Evolutionary conservation across 2,888 invertebrate species (phyloP), one percentile per base, ranked within the genome.

Genomic region (Sphecodes monilicornis): DNA sequence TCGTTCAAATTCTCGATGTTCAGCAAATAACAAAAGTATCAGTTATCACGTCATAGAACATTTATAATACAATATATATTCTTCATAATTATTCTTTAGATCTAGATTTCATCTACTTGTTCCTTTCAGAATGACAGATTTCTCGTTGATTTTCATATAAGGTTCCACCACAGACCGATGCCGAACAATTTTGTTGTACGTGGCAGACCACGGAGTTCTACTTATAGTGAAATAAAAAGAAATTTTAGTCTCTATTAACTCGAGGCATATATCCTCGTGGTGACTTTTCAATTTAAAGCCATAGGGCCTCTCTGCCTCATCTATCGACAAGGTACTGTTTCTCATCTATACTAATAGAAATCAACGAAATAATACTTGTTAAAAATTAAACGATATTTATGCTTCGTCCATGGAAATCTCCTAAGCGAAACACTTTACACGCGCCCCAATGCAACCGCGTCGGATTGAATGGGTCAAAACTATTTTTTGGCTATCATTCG

Each of bases 401-500:
- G 36, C 80, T 32, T 60, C 16, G n/a, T 54, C 72, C 39, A 10
- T 54, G 57, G 71, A 77, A 81, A 57, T 71, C 36, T 76, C 41
- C 66, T 71, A 78, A 46, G 57, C 41, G 76, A 85, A 75, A 74
- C 75, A 71, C 71, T 78, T 78, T 76, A 72, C 64, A 43, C 60
- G 29, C 41, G 57, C 72, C 18, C 72, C 50, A 77, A 80, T 75
- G 29, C 76, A 54, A 68, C 32, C 71, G 75, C 68, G 69, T 64
- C 72, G 16, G 39, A 82, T 43, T 16, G 64, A 82, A 75, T 77
- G 66, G 78, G 78, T 84, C 78, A 80, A 83, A 76, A 41, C 78
- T 86, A 87, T 75, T 66, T 66, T 70, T 82, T 82, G 70, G 64
- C 78, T 83, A 75, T 71, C 76, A 41, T 83, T 78, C 76, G 78